These are phyloP conservation scores for Peromyscus maniculatus DNA, from an alignment of 2,113 vertebrate genomes.

Conservation along the genomic window DNA sequence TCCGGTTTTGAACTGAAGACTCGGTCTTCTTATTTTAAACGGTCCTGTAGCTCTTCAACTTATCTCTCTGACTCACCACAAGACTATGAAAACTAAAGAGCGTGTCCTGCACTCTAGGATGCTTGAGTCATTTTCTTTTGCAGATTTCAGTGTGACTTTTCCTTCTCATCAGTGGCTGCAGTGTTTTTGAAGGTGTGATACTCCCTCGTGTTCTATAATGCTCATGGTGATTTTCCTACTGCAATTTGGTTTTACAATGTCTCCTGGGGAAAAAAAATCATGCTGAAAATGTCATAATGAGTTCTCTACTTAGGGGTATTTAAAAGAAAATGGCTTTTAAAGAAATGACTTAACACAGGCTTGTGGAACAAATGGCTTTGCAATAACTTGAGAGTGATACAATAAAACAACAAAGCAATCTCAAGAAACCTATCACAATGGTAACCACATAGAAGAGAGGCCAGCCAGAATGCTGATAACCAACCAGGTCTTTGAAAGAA, in stretches of 20 bases:
- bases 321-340: slow-evolving; percentile 57
- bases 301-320: slow-evolving; percentile 4
- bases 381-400: slow-evolving; percentile 28
- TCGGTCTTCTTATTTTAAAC: not conserved
- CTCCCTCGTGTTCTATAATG: slow-evolving; percentile 2
- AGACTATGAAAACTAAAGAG: not conserved
- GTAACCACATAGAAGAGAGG: not conserved
- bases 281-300: slow-evolving; percentile 43
- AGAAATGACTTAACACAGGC: slow-evolving; percentile 55
- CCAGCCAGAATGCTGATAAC: not conserved
- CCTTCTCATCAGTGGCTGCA: slow-evolving; percentile 28
- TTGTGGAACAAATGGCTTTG: slow-evolving; percentile 35
- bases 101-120: not conserved
- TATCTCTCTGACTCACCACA: not conserved
- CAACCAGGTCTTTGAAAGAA: not conserved
- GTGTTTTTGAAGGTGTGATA: slow-evolving; percentile 52
- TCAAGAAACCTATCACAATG: slow-evolving; percentile 40
- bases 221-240: slow-evolving; percentile 50
- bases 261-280: not conserved
- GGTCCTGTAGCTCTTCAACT: not conserved
- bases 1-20: not conserved
- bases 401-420: slow-evolving; percentile 39
- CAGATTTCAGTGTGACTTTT: slow-evolving; percentile 61
- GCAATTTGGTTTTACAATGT: slow-evolving; percentile 57
- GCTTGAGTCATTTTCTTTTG: slow-evolving; percentile 53